Evolutionary conservation across 2,888 invertebrate species (phyloP).

Genomic region (Apamea monoglypha): DNA sequence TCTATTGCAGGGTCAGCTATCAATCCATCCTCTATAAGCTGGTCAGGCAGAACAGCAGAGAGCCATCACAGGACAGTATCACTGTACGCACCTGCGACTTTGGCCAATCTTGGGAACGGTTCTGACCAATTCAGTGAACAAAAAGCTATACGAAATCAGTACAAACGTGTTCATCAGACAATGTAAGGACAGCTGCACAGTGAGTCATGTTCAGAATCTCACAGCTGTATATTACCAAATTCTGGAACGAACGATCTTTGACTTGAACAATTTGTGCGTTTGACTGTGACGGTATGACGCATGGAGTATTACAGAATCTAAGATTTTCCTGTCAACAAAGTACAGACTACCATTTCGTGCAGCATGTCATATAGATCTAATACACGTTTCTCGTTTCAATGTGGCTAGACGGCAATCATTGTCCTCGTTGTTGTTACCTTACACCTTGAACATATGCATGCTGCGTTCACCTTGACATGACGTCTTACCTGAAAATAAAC

Average conservation of each 20-base stretch:
- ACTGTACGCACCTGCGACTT: background rate
- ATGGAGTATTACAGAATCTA: background rate
- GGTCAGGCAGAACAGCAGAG: background rate
- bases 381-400: background rate
- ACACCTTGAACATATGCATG: constrained; percentile 26
- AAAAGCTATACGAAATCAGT: background rate
- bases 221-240: constrained; percentile 37
- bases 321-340: background rate
- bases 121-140: background rate
- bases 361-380: background rate
- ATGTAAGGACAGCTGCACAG: constrained; percentile 22
- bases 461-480: constrained; percentile 35
- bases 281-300: constrained; percentile 18
- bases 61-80: background rate
- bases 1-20: background rate
- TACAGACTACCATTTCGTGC: background rate
- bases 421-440: constrained; percentile 33
- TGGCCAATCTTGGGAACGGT: background rate
- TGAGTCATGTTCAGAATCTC: constrained; percentile 14
- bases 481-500: constrained; percentile 65
- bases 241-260: constrained; percentile 24
- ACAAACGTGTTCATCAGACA: background rate
- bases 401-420: too few species aligned
- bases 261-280: constrained; percentile 16
- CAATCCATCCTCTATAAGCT: background rate